Evolutionary conservation across 64 coral and sea anemone species (phyloP).

Genomic region (Platygyra sinensis): DNA sequence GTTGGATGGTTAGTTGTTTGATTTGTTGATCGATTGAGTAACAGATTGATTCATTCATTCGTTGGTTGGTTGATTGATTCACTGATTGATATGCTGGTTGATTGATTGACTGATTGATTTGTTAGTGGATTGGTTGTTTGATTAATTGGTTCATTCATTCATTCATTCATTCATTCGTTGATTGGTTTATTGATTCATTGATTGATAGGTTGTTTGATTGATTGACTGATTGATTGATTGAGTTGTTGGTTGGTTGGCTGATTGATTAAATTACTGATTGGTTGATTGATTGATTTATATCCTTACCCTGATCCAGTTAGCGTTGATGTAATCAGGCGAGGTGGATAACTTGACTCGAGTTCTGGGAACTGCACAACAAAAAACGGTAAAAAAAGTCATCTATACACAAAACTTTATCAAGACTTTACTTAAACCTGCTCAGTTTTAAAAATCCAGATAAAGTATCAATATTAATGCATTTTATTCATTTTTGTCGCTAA

Average conservation of each 20-base stretch:
- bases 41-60: no score
- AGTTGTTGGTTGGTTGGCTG: not conserved
- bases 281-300: not conserved
- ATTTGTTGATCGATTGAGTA: not conserved
- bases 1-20: no score
- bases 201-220: no score
- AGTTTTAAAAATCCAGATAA: no score
- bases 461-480: no score
- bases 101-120: not conserved
- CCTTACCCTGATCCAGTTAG: slow-evolving; percentile 58
- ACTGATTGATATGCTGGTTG: not conserved
- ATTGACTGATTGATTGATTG: not conserved
- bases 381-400: no score
- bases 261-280: not conserved
- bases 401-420: no score
- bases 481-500: no score
- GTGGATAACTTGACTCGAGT: slow-evolving; percentile 47
- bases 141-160: not conserved
- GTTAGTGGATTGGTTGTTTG: no score
- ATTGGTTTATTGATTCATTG: not conserved
- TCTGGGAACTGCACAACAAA: slow-evolving; percentile 41
- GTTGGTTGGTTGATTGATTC: not conserved
- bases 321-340: slow-evolving; percentile 69
- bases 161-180: not conserved
- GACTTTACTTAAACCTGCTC: no score